phyloP scores from a whole-genome alignment of 2,113 vertebrate genomes.

The Gadus macrocephalus region DNA sequence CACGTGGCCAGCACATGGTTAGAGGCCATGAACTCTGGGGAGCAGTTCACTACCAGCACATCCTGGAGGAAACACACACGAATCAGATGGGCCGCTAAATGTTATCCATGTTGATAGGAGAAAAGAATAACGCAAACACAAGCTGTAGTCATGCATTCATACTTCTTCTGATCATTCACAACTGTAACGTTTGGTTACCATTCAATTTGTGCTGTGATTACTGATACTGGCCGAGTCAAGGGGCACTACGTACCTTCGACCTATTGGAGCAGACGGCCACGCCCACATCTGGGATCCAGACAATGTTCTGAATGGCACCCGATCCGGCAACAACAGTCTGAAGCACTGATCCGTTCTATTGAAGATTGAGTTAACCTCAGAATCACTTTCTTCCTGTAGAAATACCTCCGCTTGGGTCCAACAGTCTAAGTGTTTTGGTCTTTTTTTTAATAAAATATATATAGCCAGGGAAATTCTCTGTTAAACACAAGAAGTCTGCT shows the following conservation, averaged over 20 bases:
- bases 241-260: constrained; percentile 80
- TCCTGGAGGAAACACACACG: constrained; percentile 71
- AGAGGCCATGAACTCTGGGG: constrained; percentile 83
- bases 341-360: constrained; percentile 89
- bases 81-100: neutral
- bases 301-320: constrained; percentile 88
- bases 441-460: too few species aligned
- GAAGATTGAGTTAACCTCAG: too few species aligned
- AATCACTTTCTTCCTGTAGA: too few species aligned
- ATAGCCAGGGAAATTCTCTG: too few species aligned
- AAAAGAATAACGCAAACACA: neutral
- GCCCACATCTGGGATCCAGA: constrained; percentile 96
- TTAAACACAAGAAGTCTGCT: too few species aligned
- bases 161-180: too few species aligned
- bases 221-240: too few species aligned
- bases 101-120: too few species aligned
- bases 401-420: too few species aligned
- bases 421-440: too few species aligned
- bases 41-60: constrained; percentile 91
- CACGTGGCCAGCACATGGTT: constrained; percentile 92
- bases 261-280: constrained; percentile 94
- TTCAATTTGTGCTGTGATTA: too few species aligned
- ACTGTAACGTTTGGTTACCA: too few species aligned
- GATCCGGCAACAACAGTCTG: constrained; percentile 93
- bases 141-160: neutral